Evolutionary conservation across 2,888 invertebrate species (phyloP).

Genomic region (Drosophila monieri): DNA sequence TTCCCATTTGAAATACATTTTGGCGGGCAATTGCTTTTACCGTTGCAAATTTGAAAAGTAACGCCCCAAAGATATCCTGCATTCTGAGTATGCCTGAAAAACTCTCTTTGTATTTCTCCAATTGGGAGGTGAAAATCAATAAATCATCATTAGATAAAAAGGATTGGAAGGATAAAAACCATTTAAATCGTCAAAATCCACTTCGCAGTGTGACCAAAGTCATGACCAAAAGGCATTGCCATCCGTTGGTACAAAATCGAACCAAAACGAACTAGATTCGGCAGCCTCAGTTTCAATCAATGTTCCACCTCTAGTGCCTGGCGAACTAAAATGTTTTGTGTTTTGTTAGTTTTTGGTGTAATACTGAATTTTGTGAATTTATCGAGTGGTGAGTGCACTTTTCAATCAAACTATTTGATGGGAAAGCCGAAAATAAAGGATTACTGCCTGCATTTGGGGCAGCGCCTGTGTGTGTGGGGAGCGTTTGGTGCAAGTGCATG

Average conservation of each 20-base stretch:
- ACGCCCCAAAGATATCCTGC: no score
- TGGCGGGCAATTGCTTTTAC: no score
- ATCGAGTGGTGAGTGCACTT: constrained; percentile 57
- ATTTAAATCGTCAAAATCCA: background rate
- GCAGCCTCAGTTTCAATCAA: constrained; percentile 24
- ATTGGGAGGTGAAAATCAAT: background rate
- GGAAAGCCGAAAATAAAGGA: background rate
- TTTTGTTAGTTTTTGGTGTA: constrained; percentile 71
- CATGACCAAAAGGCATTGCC: background rate
- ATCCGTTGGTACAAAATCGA: background rate
- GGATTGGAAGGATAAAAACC: background rate
- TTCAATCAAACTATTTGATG: constrained; percentile 24
- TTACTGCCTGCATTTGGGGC: constrained; percentile 25
- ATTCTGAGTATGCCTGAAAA: no score
- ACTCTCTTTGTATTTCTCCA: background rate
- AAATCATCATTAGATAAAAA: background rate
- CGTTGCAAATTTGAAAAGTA: no score
- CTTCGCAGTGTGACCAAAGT: background rate
- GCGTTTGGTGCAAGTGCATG: constrained; percentile 34
- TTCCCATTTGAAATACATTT: no score
- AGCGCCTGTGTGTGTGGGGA: constrained; percentile 6
- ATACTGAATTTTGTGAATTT: constrained; percentile 64
- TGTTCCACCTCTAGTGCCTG: constrained; percentile 10
- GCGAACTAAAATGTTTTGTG: constrained; percentile 61
- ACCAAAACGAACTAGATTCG: no score